A percentile compares a stretch with the other conserved stretches of the same genome.
Evolutionary conservation across 2,888 invertebrate species (phyloP).

Genomic region (Nezara viridula): DNA sequence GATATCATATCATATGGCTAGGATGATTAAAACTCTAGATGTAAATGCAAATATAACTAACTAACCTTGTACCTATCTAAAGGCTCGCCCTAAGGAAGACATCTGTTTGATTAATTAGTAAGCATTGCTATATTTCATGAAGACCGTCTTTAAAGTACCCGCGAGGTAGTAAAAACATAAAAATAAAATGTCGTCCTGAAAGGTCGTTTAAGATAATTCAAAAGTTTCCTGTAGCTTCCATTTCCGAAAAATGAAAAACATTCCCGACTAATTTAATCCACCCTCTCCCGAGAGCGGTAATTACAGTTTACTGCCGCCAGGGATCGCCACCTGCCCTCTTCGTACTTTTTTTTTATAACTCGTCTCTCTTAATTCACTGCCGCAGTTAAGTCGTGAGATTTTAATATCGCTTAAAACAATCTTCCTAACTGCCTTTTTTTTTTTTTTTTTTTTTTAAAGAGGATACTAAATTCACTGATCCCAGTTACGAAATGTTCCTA

Average conservation of each 20-base stretch:
- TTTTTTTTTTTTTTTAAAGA: not conserved
- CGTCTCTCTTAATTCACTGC: not conserved
- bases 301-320: slow-evolving; percentile 18
- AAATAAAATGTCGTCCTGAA: not conserved
- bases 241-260: slow-evolving; percentile 38
- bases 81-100: not conserved
- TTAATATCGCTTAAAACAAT: not conserved
- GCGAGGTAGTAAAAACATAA: not conserved
- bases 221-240: slow-evolving; percentile 44
- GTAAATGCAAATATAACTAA: no score
- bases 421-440: not conserved
- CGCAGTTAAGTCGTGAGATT: not conserved
- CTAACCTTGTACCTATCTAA: not conserved
- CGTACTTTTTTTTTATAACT: not conserved
- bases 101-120: not conserved
- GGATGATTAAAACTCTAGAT: no score
- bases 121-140: not conserved
- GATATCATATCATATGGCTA: no score
- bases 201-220: not conserved
- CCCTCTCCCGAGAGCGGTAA: not conserved
- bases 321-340: slow-evolving; percentile 31
- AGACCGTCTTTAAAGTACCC: not conserved
- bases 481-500: not conserved
- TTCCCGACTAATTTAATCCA: not conserved
- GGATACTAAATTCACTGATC: not conserved